phyloP scores from a whole-genome alignment of 2,113 vertebrate species.

The Macrotis lagotis region DNA sequence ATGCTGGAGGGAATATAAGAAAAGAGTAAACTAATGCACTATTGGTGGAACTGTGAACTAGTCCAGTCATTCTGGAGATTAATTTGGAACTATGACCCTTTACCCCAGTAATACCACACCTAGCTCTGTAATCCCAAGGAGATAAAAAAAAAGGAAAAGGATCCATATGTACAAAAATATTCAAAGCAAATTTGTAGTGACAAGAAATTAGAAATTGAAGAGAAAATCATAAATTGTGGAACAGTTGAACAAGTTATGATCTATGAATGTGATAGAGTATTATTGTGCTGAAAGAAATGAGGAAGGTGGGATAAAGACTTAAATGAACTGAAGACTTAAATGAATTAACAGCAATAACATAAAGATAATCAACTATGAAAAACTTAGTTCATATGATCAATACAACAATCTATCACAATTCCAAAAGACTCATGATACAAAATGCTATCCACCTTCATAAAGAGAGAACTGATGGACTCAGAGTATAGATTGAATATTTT shows the following conservation, averaged over 20 bases:
- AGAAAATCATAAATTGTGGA: not conserved
- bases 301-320: too few species aligned
- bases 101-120: not conserved
- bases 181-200: not conserved
- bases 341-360: not conserved
- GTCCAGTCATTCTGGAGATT: not conserved
- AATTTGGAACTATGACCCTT: not conserved
- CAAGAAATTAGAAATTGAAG: not conserved
- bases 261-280: not conserved
- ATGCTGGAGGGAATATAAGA: not conserved
- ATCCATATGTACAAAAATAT: not conserved
- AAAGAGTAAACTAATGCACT: not conserved
- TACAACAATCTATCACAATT: not conserved
- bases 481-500: not conserved
- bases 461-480: not conserved
- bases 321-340: not conserved
- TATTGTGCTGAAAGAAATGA: not conserved
- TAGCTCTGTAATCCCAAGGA: not conserved
- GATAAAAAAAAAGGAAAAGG: not conserved
- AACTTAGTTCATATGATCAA: not conserved
- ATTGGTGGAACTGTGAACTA: not conserved
- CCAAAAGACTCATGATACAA: not conserved
- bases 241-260: not conserved
- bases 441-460: not conserved
- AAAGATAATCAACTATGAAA: not conserved